Evolutionary conservation across 2,113 vertebrate genomes (phyloP), one percentile per base, ranked within the genome.

Genomic region (Coracopsis vasa): DNA sequence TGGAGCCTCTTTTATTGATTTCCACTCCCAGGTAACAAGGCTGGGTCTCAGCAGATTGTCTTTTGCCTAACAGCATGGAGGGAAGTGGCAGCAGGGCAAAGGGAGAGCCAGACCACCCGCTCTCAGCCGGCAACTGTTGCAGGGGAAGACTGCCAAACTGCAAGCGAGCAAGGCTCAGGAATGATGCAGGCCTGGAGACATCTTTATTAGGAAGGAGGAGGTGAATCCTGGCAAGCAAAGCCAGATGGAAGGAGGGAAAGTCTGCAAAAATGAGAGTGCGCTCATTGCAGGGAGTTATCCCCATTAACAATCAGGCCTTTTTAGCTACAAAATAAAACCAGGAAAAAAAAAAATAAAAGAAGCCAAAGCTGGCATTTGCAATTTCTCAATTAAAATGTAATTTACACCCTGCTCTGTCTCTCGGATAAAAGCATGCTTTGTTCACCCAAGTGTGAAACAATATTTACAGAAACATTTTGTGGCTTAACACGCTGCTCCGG

Each of bases 381-480:
- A 50, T 95, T 88, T 91, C 95, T 95, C 95, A 88, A 83, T 95
- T 94, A 94, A 88, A 86, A 82, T 75, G 80, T 93, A 95, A 97
- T 96, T 95, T 96, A 97, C 95, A 94, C 87, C 90, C 90, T 16
- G 37, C 5, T 11, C 80, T 69, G 60, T 91, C 61, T 88, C 86
- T 82, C 86, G 15, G 88, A 89, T 91, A 87, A 94, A 94, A 94
- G 83, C 70, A 77, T 70, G 88, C 93, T 91, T 96, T 97, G 90
- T 35, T 97, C 70, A 72, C 81, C 29, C 75, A 65, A 97, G 79
- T 61, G 82, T 95, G 90, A 94, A 97, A 91, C 86, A 86, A 94
- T 81, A 96, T 91, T 96, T 94, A 95, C 77, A 87, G 92, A 97
- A 96, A 95, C 47, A 48, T 93, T 94, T 86, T 80, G 92, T 71